Conservation (phyloP, 2,797 vertebrate species). For the Agapornis canus region DNA sequence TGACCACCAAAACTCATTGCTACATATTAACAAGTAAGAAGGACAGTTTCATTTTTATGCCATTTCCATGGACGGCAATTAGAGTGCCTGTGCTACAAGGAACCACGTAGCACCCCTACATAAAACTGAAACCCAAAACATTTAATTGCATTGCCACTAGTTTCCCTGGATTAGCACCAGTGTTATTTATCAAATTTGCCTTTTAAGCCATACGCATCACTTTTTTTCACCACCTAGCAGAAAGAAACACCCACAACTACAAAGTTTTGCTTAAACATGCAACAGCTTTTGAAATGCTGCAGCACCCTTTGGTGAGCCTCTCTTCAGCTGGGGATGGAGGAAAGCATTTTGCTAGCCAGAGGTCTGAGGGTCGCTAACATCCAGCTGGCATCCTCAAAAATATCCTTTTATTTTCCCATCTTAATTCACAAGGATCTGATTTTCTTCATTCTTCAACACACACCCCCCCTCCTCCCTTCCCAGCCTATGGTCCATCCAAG, state of each 20-base stretch:
- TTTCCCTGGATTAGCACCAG: background rate
- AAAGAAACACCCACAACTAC: background rate
- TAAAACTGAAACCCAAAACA: background rate
- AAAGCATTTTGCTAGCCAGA: background rate
- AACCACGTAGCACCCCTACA: background rate
- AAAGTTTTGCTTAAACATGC: constrained; percentile 3
- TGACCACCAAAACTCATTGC: background rate
- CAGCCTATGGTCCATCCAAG: background rate
- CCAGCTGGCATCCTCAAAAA: background rate
- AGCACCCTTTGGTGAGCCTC: constrained; percentile 19
- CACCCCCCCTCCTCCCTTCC: rapidly evolving
- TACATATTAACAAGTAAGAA: background rate
- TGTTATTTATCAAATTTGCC: background rate
- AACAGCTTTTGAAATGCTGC: constrained; percentile 46
- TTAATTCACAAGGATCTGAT: constrained; percentile 38
- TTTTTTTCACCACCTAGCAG: background rate
- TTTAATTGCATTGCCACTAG: background rate
- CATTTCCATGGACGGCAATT: background rate
- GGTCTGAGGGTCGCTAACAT: background rate
- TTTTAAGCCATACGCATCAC: background rate
- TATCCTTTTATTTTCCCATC: constrained; percentile 14
- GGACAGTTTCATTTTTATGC: background rate
- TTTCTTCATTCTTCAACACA: background rate
- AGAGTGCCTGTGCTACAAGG: rapidly evolving
- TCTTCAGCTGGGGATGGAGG: rapidly evolving